Percentiles rank a stretch among this genome's conserved stretches.
These are phyloP conservation scores for Cossypha dichroa DNA, from an alignment of 2,797 vertebrate species.

Conservation along the genomic window DNA sequence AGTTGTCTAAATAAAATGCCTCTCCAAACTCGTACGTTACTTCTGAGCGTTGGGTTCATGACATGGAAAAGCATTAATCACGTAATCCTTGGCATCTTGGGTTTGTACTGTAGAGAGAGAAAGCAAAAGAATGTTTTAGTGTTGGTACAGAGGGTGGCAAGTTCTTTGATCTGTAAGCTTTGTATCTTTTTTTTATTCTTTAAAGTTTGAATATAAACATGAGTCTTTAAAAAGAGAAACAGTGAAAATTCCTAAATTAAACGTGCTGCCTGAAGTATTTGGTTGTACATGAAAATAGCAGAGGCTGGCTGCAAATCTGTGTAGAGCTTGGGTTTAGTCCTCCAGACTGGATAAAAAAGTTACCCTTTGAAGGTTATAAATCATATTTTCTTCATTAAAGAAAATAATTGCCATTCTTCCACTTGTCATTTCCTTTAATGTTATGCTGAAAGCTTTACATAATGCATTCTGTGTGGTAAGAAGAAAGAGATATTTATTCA, in stretches of 20 bases:
- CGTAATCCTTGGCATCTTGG: background rate
- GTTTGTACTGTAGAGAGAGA: background rate
- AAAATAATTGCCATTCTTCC: slow-evolving; percentile 32
- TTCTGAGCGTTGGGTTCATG: slow-evolving; percentile 9
- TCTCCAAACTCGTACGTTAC: slow-evolving; percentile 50
- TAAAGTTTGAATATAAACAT: slow-evolving; percentile 23
- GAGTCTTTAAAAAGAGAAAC: background rate
- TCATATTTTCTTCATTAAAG: slow-evolving; percentile 65
- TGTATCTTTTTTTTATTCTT: slow-evolving; percentile 17
- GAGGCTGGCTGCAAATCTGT: slow-evolving; percentile 21
- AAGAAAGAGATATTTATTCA: background rate
- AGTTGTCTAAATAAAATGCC: slow-evolving; percentile 80
- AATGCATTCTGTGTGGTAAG: background rate
- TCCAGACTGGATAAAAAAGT: slow-evolving; percentile 17
- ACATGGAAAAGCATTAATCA: slow-evolving; percentile 32
- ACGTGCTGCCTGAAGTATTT: background rate
- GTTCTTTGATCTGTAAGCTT: slow-evolving; percentile 28
- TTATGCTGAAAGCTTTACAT: background rate
- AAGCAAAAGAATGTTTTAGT: background rate
- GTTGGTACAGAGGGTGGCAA: background rate
- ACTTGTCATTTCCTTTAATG: slow-evolving; percentile 35
- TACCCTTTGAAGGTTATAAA: slow-evolving; percentile 35
- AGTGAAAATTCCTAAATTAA: background rate
- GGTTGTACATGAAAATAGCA: slow-evolving; percentile 18
- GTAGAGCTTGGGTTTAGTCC: slow-evolving; percentile 20